Evolutionary conservation across 2,888 invertebrate genomes (phyloP).

Genomic region (Perithous albicinctus): DNA sequence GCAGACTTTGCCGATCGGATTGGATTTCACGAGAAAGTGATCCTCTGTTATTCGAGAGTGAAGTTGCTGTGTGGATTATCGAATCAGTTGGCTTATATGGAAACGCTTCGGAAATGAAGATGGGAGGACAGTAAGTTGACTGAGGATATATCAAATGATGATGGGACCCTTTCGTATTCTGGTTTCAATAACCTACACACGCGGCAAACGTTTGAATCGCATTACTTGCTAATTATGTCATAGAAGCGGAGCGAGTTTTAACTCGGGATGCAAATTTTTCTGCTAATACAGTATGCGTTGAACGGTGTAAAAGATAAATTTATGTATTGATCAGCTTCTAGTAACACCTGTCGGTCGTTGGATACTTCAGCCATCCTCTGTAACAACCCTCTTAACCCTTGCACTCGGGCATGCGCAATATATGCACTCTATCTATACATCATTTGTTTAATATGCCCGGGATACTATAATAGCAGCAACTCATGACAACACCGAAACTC

Average conservation of each 20-base stretch:
- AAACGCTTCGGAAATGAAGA: conserved; percentile 41
- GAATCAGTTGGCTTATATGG: conserved; percentile 25
- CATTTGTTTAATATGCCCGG: conserved; percentile 17
- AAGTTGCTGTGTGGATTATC: conserved; percentile 46
- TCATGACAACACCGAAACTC: conserved; percentile 27
- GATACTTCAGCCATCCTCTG: conserved; percentile 20
- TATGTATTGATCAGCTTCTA: conserved; percentile 22
- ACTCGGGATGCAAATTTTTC: background rate
- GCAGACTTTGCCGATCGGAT: conserved; percentile 45
- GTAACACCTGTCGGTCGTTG: conserved; percentile 25
- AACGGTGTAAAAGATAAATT: conserved; percentile 36
- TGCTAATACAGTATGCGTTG: background rate
- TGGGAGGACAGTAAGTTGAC: conserved; percentile 4
- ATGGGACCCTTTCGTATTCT: background rate
- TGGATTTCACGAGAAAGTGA: conserved; percentile 36
- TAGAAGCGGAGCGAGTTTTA: background rate
- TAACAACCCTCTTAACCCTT: conserved; percentile 49
- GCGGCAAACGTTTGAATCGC: background rate
- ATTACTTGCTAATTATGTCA: conserved; percentile 7
- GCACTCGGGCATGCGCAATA: background rate
- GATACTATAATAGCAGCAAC: background rate
- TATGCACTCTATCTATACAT: conserved; percentile 21
- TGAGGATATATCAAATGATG: background rate
- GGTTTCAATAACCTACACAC: background rate
- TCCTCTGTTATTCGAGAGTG: conserved; percentile 35